phyloP scores from a whole-genome alignment of 2,888 invertebrate genomes.

The Euzetes globulus region DNA sequence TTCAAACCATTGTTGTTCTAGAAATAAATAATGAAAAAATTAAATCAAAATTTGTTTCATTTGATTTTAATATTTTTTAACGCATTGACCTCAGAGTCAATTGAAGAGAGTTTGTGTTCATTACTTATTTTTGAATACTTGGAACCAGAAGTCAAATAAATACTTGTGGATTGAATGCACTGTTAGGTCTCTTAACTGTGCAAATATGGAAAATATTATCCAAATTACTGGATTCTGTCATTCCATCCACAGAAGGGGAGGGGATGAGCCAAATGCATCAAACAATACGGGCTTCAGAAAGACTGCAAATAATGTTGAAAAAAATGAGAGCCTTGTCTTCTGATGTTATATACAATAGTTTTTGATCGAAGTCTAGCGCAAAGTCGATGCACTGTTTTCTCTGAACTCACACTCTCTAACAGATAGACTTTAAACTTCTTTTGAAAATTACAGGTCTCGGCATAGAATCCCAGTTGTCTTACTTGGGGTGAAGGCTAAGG shows the following conservation, averaged over 20 bases:
- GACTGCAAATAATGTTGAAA: not conserved
- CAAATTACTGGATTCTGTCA: constrained; percentile 23
- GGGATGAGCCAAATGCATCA: not conserved
- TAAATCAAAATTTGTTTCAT: not conserved
- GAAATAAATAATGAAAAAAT: not conserved
- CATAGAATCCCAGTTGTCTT: constrained; percentile 17
- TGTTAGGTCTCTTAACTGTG: constrained; percentile 15
- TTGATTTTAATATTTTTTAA: not conserved
- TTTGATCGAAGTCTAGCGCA: not conserved
- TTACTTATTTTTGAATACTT: not conserved
- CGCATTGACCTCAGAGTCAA: constrained; percentile 14
- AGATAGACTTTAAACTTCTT: constrained; percentile 20
- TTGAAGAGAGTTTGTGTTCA: constrained; percentile 11
- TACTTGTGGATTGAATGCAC: constrained; percentile 22
- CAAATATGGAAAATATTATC: constrained; percentile 5
- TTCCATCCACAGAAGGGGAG: not conserved
- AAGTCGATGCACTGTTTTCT: constrained; percentile 25
- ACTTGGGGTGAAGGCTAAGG: not conserved
- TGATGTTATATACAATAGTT: not conserved
- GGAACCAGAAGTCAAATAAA: constrained; percentile 3
- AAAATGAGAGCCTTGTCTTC: not conserved
- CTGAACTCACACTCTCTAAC: not conserved
- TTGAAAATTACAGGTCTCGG: constrained; percentile 14
- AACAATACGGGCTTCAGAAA: not conserved
- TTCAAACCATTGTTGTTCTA: not conserved